Conservation (phyloP, 64 coral and sea anemone genomes). For the Cladopsammia gracilis region DNA sequence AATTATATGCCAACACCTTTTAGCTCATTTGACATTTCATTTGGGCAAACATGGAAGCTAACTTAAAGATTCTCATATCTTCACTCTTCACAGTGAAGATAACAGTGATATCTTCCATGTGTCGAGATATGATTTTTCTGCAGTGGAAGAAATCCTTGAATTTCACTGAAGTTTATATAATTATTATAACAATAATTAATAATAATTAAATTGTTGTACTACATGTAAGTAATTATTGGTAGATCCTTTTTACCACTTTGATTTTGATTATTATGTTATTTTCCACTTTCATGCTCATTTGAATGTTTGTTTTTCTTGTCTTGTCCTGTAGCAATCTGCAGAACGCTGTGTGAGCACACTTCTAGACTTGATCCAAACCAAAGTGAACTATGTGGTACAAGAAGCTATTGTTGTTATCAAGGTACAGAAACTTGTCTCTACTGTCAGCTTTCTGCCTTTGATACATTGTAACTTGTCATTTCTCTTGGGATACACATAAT, state of each 20-base stretch:
- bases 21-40: no score
- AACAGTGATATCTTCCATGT: no score
- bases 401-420: conserved; percentile 99
- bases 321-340: conserved; percentile 88
- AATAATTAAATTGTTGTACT: no score
- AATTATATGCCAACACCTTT: no score
- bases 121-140: no score
- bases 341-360: conserved; percentile 99
- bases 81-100: no score
- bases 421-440: conserved; percentile 32
- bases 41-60: no score
- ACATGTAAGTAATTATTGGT: no score
- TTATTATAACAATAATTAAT: no score
- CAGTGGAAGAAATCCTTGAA: no score
- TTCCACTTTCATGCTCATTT: not conserved
- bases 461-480: not conserved
- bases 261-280: not conserved
- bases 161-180: no score
- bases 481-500: not conserved
- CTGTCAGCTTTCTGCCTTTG: not conserved
- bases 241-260: not conserved
- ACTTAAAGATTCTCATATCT: no score
- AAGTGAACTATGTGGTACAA: conserved; percentile 99
- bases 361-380: conserved; percentile 96
- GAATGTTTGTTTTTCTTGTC: not conserved